Evolutionary conservation across 2,797 vertebrate species (phyloP).

Genomic region (Leptoclinus maculatus): DNA sequence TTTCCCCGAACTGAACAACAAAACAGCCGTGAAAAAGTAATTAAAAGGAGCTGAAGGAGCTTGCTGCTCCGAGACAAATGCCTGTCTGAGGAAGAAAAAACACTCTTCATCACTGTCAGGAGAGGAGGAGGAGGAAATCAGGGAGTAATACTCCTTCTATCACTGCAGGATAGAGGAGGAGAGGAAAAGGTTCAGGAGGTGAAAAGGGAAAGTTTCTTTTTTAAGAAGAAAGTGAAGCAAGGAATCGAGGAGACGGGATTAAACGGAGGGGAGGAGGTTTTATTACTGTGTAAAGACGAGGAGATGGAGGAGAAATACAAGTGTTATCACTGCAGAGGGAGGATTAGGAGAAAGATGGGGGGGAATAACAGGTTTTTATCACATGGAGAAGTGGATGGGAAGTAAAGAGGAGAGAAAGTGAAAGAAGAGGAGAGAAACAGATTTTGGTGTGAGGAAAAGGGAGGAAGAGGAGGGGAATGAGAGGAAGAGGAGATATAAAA

Average conservation of each 20-base stretch:
- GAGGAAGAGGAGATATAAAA: not conserved
- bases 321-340: conserved; percentile 51
- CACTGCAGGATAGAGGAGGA: conserved; percentile 6
- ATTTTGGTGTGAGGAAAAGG: not conserved
- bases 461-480: not conserved
- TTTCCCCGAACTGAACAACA: conserved; percentile 26
- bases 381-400: not conserved
- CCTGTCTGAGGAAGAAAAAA: conserved; percentile 50
- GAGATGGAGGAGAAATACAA: conserved; percentile 20
- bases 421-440: not conserved
- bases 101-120: conserved; percentile 70
- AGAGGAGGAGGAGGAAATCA: conserved; percentile 42
- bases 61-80: conserved; percentile 51
- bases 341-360: conserved; percentile 39
- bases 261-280: conserved; percentile 39
- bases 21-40: conserved; percentile 55
- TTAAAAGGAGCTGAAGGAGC: conserved; percentile 58
- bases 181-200: conserved; percentile 24
- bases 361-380: conserved; percentile 42
- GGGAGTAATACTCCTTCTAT: conserved; percentile 43
- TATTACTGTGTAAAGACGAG: conserved; percentile 31
- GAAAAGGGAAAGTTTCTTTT: conserved; percentile 35
- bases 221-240: conserved; percentile 14
- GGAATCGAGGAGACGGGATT: conserved; percentile 26
- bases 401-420: not conserved